Percentiles rank a stretch among this genome's conserved stretches.
These are phyloP conservation scores for Onthophagus sagittarius DNA, from an alignment of 2,888 invertebrate genomes.

Conservation along the genomic window DNA sequence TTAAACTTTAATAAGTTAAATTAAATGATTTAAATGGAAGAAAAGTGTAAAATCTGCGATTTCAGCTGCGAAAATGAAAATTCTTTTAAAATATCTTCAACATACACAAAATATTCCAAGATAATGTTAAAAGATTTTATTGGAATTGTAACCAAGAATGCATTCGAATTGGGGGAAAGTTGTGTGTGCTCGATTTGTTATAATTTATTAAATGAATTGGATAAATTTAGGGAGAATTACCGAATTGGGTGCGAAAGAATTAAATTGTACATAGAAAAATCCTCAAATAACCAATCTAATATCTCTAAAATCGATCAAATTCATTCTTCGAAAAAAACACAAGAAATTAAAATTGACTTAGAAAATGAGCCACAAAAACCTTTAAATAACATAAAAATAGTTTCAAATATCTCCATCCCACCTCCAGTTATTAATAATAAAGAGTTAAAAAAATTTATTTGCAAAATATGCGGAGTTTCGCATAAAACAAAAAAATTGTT, in stretches of 20 bases:
- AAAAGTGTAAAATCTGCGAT: not conserved
- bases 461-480: constrained; percentile 53
- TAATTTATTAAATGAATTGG: constrained; percentile 37
- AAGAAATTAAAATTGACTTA: constrained; percentile 2
- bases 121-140: constrained; percentile 18
- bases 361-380: not conserved
- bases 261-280: constrained; percentile 11
- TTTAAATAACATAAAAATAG: not conserved
- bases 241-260: constrained; percentile 28
- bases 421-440: constrained; percentile 39
- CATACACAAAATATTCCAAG: constrained; percentile 21
- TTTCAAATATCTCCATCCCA: constrained; percentile 34
- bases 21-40: not conserved
- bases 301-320: not conserved
- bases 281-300: not conserved
- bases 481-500: constrained; percentile 52
- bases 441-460: constrained; percentile 42
- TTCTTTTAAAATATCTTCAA: not conserved
- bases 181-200: constrained; percentile 33
- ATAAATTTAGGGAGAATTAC: constrained; percentile 32
- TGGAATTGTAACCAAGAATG: constrained; percentile 17
- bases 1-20: no score
- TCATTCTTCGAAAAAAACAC: not conserved
- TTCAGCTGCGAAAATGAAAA: not conserved
- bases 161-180: constrained; percentile 12